phyloP scores from a whole-genome alignment of 2,113 vertebrate genomes.

The Atlantisia rogersi region DNA sequence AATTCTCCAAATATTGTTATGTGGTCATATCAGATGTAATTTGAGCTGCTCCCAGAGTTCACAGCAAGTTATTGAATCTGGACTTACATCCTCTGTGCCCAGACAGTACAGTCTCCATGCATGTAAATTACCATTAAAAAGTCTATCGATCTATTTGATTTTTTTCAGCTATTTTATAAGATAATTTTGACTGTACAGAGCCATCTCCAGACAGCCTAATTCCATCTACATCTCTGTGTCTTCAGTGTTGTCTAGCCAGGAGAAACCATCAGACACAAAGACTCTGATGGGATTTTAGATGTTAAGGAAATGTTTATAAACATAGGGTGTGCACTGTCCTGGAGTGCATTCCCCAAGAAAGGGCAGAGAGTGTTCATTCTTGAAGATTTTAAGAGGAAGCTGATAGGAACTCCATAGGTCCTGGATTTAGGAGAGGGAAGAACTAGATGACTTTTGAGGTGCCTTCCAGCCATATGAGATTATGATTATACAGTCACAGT shows the following conservation, averaged over 20 bases:
- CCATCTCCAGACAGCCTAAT: slow-evolving; percentile 35
- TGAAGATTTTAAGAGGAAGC: background rate
- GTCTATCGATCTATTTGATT: background rate
- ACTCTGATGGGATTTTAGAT: background rate
- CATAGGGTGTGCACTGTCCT: background rate
- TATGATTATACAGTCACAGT: rapidly evolving
- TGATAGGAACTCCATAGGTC: background rate
- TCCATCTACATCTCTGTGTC: background rate
- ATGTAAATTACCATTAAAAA: slow-evolving; percentile 46
- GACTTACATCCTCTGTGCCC: slow-evolving; percentile 18
- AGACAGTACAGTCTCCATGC: slow-evolving; percentile 17
- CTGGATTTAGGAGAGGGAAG: background rate
- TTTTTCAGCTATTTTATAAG: slow-evolving; percentile 3
- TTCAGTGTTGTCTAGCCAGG: background rate
- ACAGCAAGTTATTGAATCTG: slow-evolving; percentile 6
- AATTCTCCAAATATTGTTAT: slow-evolving; percentile 23
- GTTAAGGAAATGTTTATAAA: background rate
- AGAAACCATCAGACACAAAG: background rate
- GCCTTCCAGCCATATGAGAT: background rate
- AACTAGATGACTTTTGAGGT: background rate
- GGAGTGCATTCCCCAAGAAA: background rate
- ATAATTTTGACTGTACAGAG: background rate
- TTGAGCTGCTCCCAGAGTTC: slow-evolving; percentile 32
- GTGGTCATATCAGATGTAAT: slow-evolving; percentile 14
- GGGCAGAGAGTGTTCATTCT: background rate